Evolutionary conservation across 2,888 invertebrate species (phyloP), one percentile per base, ranked within the genome.

Genomic region (Lydus trimaculatus): DNA sequence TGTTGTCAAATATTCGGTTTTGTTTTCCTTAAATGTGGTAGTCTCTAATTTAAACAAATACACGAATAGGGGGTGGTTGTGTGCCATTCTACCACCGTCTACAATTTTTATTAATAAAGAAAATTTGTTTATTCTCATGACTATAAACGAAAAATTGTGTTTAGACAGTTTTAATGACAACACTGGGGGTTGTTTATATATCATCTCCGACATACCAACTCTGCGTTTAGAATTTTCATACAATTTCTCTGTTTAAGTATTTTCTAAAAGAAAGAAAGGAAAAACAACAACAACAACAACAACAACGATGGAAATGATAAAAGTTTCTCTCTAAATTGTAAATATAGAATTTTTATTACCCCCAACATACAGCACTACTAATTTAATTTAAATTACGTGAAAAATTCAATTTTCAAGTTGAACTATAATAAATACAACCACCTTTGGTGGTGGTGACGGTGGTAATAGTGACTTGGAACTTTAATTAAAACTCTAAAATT

Each of bases 111-210:
- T 48, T 48, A 48, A 17, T 48, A 48, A 48, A 48, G 43, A 48
- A 48, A 48, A 48, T 48, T 52, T 52, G 23, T 52, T 52, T 25
- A 52, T 23, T 52, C 52, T 52, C 23, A 23, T 25, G 52, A 52
- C 52, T 23, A 25, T 52, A 23, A 52, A 52, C 25, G 52, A 20
- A 23, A 52, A 52, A 52, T 52, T 52, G 52, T 52, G 25, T 52
- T 48, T 20, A 48, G 48, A 52, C 13, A 23, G 52, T 25, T 23
- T 52, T 25, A 52, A 52, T 25, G 52, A 23, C 20, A 52, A 52
- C 4, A 23, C 52, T 3, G 52, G 25, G 52, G 23, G 23, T 52
- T 23, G 52, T 52, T 52, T 52, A 25, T 52, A 5, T 52, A 52
- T 25, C 13, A 52, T 52, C 48, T 20, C 3, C 39, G 4, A 36